Conservation (phyloP, 23 tunicate species). For the Oikopleura albicans region DNA sequence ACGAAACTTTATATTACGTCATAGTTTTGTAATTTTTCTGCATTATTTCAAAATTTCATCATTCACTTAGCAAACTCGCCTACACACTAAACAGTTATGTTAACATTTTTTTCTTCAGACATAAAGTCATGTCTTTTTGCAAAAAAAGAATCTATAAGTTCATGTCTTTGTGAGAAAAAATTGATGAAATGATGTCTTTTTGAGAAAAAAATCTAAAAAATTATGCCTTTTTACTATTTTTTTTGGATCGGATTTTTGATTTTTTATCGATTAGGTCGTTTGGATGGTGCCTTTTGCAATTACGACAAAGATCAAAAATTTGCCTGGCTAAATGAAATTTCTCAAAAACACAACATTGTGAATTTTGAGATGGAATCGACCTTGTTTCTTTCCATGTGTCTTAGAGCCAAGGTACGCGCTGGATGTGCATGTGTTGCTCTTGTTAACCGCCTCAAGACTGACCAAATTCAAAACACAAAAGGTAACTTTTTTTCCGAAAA, state of each 20-base stretch:
- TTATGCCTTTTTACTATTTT: no score
- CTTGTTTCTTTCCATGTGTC: neutral
- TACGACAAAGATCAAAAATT: neutral
- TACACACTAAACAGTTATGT: no score
- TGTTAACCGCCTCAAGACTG: neutral
- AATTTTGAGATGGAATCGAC: constrained; percentile 9
- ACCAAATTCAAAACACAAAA: neutral
- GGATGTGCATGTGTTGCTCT: constrained; percentile 5
- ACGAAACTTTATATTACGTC: no score
- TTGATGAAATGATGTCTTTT: no score
- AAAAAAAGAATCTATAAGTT: no score
- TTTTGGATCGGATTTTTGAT: no score
- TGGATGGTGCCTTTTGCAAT: constrained; percentile 14
- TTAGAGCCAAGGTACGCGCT: neutral
- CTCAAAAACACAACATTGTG: neutral
- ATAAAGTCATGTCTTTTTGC: neutral
- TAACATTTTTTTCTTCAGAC: neutral
- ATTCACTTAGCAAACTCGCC: no score
- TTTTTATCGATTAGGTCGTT: neutral
- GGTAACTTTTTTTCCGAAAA: constrained; percentile 1
- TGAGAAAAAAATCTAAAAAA: no score
- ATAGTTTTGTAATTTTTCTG: neutral
- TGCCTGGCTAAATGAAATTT: neutral
- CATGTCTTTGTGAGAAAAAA: no score
- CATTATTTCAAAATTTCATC: no score